Percentiles rank a stretch among this genome's conserved stretches.
Conservation (phyloP, 2,113 vertebrate genomes). For the Zapornia atra region DNA sequence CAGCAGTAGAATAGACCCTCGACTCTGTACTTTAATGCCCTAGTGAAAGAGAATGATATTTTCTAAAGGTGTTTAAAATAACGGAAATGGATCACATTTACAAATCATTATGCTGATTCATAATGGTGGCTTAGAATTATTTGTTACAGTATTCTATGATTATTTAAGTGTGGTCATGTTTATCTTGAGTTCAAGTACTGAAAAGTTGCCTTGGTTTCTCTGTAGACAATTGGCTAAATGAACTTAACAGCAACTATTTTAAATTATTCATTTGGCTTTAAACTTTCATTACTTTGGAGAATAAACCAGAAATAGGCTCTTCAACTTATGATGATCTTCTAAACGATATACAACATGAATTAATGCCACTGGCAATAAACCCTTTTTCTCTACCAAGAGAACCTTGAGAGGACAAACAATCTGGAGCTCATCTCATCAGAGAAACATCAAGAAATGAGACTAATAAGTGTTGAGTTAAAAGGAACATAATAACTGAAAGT, state of each 20-base stretch:
- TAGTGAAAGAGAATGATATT: background rate
- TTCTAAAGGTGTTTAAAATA: background rate
- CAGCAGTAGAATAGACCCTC: background rate
- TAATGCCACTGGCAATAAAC: constrained; percentile 19
- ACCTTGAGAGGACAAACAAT: background rate
- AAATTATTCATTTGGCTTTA: constrained; percentile 51
- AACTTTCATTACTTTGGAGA: constrained; percentile 41
- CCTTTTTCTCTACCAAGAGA: background rate
- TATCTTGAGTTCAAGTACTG: background rate
- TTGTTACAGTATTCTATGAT: background rate
- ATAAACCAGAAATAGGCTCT: constrained; percentile 31
- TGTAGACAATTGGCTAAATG: background rate
- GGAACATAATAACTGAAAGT: background rate
- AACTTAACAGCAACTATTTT: constrained; percentile 34
- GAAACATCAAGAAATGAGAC: background rate
- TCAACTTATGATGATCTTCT: background rate
- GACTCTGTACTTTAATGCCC: background rate
- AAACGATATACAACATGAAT: background rate
- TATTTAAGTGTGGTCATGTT: background rate
- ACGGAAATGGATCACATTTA: background rate
- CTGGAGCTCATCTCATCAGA: background rate
- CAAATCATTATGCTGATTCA: background rate
- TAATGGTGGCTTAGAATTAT: background rate
- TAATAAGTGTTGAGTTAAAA: background rate
- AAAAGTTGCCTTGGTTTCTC: background rate